Evolutionary conservation across 2,888 invertebrate genomes (phyloP), one percentile per base, ranked within the genome.

Genomic region (Drosophila aldrichi): DNA sequence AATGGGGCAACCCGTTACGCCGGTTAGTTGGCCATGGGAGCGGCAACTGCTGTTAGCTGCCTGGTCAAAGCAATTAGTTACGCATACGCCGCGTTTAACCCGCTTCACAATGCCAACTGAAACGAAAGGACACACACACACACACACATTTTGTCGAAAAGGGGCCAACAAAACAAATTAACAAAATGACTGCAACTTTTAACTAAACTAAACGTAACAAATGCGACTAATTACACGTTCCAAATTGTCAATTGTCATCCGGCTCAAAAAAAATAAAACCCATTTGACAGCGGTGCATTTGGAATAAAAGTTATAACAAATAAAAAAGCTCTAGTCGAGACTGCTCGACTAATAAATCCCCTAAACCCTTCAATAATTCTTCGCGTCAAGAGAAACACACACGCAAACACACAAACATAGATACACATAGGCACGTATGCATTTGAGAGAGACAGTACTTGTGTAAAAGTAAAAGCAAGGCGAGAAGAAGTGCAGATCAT

Each of bases 61-160:
- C 73, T 61, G 80, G 81, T 79, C 82, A 80, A 82, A 80, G 83
- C 74, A 80, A 80, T 80, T 80, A 80, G 80, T 80, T 80, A 80
- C 83, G 79, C 78, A 81, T 79, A 74, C 70, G 74, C 64, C 61
- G 66, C 60, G 78, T 49, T 78, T 69, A 80, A 72, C 65, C 77
- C 68, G 67, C 61, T 55, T 54, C 48, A 65, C 74, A 78, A 65
- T 44, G 52, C 14, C 51, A 75, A 41, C 25, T 34, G n/a, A 18
- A 55, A 48, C 48, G 48, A 49, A n/a, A 29, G 29, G 18, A 18
- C 12, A 49, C 32, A 38, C 6, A 40, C n/a, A 32, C 46, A 25
- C 25, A 1, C 25, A 46, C 22, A 46, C 22, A 25, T 48, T 48
- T 25, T 29, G 49, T 32, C 29, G 14, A 74, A 46, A 41, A 54